These are phyloP conservation scores for Lithosia quadra DNA, from an alignment of 2,888 invertebrate genomes.

Conservation along the genomic window DNA sequence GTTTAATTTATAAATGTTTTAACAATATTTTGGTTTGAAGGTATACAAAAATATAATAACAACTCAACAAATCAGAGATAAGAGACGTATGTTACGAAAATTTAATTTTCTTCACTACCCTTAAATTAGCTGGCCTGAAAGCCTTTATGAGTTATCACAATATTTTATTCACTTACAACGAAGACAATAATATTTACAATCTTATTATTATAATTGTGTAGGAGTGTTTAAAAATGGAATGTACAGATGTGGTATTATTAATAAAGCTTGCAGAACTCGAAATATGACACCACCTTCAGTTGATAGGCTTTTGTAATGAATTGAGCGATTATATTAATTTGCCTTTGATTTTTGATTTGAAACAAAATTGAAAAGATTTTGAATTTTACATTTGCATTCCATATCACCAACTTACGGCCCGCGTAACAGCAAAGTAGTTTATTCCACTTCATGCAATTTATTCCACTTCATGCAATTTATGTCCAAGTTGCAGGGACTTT, in stretches of 20 bases:
- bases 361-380: not conserved
- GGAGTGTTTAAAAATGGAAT: constrained; percentile 38
- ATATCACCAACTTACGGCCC: not conserved
- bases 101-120: constrained; percentile 39
- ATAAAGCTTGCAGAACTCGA: not conserved
- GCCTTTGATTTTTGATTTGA: not conserved
- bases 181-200: constrained; percentile 43
- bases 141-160: constrained; percentile 42
- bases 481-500: no score
- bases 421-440: no score
- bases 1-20: no score
- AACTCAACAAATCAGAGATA: constrained; percentile 2
- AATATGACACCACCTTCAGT: not conserved
- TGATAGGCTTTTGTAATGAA: not conserved
- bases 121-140: constrained; percentile 23
- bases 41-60: not conserved
- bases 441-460: no score
- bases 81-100: constrained; percentile 32
- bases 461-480: no score
- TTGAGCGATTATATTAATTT: not conserved
- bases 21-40: not conserved
- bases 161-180: constrained; percentile 38
- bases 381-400: not conserved
- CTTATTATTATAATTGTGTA: constrained; percentile 29
- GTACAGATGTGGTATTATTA: constrained; percentile 21